Percentiles rank a stretch among this genome's conserved stretches.
These are phyloP conservation scores for Diadema setosum DNA, from an alignment of 35 echinoderm and acorn worm species.

Conservation along the genomic window DNA sequence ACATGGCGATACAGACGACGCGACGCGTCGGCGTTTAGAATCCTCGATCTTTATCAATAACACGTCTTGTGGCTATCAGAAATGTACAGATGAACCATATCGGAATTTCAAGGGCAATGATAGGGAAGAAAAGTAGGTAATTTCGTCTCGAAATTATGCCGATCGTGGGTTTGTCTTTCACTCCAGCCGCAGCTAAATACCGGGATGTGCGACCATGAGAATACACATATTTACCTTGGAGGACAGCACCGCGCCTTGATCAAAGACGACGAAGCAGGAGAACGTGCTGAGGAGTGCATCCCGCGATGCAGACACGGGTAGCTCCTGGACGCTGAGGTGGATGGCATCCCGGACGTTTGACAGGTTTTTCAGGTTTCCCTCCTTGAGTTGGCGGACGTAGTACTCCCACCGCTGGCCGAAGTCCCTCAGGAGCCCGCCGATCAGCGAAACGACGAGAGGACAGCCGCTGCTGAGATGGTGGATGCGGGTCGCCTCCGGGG, in stretches of 20 bases:
- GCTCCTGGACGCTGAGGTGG: background rate
- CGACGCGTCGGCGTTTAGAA: too few relatives aligned
- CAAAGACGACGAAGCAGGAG: background rate
- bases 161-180: too few relatives aligned
- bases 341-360: slow-evolving; percentile 3
- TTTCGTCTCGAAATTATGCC: too few relatives aligned
- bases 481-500: slow-evolving; percentile 47
- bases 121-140: too few relatives aligned
- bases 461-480: slow-evolving; percentile 37
- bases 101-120: too few relatives aligned
- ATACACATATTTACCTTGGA: background rate
- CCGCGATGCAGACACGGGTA: background rate
- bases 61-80: too few relatives aligned
- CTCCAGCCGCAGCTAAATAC: too few relatives aligned
- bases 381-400: slow-evolving; percentile 43
- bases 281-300: background rate
- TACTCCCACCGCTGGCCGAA: slow-evolving; percentile 53
- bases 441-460: slow-evolving; percentile 55
- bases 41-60: too few relatives aligned
- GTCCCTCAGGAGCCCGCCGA: slow-evolving; percentile 44
- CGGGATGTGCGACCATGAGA: too few relatives aligned
- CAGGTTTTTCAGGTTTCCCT: slow-evolving; percentile 33
- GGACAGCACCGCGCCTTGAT: background rate
- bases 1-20: too few relatives aligned
- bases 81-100: too few relatives aligned